phyloP scores from a whole-genome alignment of 2,113 vertebrate species.

The Furnarius figulus region DNA sequence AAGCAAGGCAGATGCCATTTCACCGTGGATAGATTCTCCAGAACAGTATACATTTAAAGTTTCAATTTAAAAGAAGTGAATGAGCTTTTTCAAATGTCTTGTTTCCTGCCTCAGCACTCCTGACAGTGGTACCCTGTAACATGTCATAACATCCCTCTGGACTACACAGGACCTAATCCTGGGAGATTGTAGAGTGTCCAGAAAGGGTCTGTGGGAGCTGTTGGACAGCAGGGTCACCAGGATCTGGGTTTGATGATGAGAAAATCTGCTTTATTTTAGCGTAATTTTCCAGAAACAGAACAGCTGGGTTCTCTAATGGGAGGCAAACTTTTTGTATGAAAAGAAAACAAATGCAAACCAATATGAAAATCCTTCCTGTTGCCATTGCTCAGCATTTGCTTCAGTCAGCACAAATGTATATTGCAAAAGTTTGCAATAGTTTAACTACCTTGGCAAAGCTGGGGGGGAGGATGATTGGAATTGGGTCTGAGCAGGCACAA shows the following conservation, averaged over 20 bases:
- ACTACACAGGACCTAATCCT: not conserved
- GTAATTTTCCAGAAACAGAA: not conserved
- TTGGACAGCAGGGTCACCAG: not conserved
- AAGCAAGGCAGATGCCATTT: not conserved
- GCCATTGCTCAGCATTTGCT: not conserved
- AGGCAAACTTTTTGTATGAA: not conserved
- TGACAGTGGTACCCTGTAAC: not conserved
- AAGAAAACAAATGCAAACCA: not conserved
- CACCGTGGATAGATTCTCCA: not conserved
- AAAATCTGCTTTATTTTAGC: not conserved
- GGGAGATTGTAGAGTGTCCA: not conserved
- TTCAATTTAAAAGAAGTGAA: not conserved
- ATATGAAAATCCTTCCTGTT: not conserved
- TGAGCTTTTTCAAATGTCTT: not conserved
- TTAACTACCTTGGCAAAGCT: not conserved
- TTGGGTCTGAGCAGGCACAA: not conserved
- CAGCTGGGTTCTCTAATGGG: not conserved
- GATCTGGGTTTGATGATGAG: not conserved
- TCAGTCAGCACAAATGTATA: not conserved
- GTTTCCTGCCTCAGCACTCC: not conserved
- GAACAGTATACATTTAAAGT: not conserved
- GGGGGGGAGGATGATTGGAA: not conserved
- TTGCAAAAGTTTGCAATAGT: not conserved
- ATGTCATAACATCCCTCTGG: fast-evolving
- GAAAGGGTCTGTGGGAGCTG: not conserved